These are phyloP conservation scores for Carcharodon carcharias DNA, from an alignment of 2,797 vertebrate species.

Conservation along the genomic window DNA sequence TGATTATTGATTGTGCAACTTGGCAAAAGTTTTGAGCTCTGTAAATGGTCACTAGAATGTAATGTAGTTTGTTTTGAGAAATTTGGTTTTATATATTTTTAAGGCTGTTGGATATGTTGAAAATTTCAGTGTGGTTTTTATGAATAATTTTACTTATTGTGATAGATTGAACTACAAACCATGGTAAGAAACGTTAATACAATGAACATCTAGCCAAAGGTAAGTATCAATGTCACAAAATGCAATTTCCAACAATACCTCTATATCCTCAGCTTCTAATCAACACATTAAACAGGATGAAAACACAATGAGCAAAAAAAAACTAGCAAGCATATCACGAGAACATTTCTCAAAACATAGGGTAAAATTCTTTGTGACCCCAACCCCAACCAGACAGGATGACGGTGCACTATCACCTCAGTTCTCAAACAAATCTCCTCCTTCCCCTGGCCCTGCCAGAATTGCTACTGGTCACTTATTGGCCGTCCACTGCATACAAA, in stretches of 20 bases:
- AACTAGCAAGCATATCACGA: not conserved
- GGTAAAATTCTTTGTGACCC: not conserved
- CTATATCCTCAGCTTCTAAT: not conserved
- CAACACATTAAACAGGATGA: not conserved
- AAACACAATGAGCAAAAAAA: not conserved
- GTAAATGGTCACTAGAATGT: not conserved
- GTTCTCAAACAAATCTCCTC: not conserved
- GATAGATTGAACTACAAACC: not conserved
- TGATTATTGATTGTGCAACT: conserved; percentile 5
- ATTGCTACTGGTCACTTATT: not conserved
- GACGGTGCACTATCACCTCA: not conserved
- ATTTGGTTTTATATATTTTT: not conserved
- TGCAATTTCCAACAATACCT: not conserved
- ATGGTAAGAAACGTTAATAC: too few relatives aligned
- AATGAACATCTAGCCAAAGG: not conserved
- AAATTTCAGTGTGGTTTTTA: not conserved
- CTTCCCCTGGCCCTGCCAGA: not conserved
- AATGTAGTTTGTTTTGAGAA: not conserved
- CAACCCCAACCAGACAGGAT: not conserved
- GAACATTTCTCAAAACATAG: not conserved
- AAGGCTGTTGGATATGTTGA: not conserved
- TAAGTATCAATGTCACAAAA: not conserved
- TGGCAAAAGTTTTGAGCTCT: not conserved
- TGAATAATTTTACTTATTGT: not conserved
- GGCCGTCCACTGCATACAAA: not conserved